Percentiles rank a stretch among this genome's conserved stretches.
Evolutionary conservation across 2,888 invertebrate species (phyloP).

Genomic region (Mimas tiliae): DNA sequence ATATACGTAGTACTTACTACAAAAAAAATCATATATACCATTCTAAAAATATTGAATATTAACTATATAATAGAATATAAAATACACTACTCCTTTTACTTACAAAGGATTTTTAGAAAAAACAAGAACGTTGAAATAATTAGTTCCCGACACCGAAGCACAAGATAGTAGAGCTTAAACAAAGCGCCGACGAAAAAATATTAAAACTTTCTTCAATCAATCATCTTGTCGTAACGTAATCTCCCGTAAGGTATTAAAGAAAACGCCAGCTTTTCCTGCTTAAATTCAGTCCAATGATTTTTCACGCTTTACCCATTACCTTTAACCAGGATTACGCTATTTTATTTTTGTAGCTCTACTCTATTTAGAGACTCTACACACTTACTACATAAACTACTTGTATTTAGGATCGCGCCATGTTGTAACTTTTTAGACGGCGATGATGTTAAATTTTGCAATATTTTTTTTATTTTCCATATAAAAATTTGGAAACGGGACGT

Average conservation of each 20-base stretch:
- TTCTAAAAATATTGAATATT: too few relatives aligned
- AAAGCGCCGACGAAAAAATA: conserved; percentile 6
- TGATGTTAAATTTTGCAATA: too few relatives aligned
- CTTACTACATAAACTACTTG: too few relatives aligned
- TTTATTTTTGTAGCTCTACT: background rate
- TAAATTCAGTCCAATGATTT: conserved; percentile 10
- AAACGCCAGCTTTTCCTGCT: conserved; percentile 17
- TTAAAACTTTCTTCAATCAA: conserved; percentile 25
- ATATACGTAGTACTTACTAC: too few relatives aligned
- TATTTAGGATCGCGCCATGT: too few relatives aligned
- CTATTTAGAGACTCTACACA: background rate
- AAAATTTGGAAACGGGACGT: too few relatives aligned
- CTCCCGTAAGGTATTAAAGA: conserved; percentile 18
- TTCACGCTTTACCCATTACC: conserved; percentile 5
- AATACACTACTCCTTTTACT: too few relatives aligned
- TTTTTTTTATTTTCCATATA: too few relatives aligned
- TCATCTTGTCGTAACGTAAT: conserved; percentile 26
- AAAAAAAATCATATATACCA: too few relatives aligned
- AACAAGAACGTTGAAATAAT: background rate
- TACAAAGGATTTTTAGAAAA: too few relatives aligned
- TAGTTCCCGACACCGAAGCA: background rate
- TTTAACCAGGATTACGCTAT: background rate
- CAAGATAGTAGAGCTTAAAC: conserved; percentile 2
- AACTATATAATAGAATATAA: too few relatives aligned
- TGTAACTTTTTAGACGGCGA: too few relatives aligned